Evolutionary conservation across 2,113 vertebrate genomes (phyloP).

Genomic region (Psophia crepitans): DNA sequence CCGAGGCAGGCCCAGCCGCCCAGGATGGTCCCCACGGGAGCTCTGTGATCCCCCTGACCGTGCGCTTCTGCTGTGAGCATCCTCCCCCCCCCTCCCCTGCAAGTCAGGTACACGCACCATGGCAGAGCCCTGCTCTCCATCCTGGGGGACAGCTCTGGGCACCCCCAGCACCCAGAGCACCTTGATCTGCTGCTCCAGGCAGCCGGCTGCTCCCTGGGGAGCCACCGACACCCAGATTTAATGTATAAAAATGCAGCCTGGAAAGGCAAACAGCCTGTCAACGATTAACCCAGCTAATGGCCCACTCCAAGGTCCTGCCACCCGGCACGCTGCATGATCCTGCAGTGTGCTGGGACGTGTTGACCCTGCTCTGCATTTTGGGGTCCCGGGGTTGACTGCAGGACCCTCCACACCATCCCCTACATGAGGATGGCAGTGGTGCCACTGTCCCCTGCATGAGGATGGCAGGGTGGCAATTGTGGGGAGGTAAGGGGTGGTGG

Average conservation of each 20-base stretch:
- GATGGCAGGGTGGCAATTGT: background rate
- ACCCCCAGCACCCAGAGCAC: background rate
- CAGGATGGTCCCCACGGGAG: rapidly evolving
- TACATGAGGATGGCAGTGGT: no score
- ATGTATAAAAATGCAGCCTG: background rate
- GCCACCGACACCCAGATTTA: background rate
- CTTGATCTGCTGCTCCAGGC: background rate
- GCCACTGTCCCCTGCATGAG: background rate
- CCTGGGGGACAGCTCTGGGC: background rate
- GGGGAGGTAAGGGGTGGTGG: rapidly evolving
- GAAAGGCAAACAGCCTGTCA: constrained; percentile 26
- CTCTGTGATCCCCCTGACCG: rapidly evolving
- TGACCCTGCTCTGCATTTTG: background rate
- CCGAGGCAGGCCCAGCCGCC: background rate
- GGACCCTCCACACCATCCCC: rapidly evolving
- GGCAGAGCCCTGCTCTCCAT: rapidly evolving
- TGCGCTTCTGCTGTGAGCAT: background rate
- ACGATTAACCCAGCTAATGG: constrained; percentile 13
- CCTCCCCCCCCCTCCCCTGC: background rate
- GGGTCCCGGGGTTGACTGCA: background rate
- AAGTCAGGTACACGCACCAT: background rate
- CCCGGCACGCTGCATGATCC: background rate
- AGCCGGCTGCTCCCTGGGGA: background rate
- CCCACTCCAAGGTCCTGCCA: background rate
- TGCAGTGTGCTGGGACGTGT: rapidly evolving